These are phyloP conservation scores for Potorous gilbertii DNA, from an alignment of 2,797 vertebrate genomes.

Conservation along the genomic window DNA sequence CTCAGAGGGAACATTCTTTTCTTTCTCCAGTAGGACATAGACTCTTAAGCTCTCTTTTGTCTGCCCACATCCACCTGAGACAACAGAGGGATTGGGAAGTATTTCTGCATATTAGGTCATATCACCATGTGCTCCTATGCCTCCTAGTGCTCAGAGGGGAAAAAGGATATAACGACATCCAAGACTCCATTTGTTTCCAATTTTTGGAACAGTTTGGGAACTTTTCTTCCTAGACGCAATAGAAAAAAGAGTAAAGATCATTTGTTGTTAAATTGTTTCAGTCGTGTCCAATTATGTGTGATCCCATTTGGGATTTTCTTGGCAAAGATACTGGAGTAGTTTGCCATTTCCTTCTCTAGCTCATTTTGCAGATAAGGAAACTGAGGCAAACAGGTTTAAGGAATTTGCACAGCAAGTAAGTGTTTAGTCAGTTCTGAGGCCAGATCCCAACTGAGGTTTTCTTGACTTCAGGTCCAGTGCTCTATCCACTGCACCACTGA, in stretches of 20 bases:
- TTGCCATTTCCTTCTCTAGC: not conserved
- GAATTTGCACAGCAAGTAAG: not conserved
- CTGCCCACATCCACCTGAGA: not conserved
- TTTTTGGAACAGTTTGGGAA: not conserved
- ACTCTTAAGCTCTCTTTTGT: not conserved
- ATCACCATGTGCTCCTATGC: not conserved
- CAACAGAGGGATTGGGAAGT: not conserved
- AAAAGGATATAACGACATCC: not conserved
- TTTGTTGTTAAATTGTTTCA: not conserved
- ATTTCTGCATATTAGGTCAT: not conserved
- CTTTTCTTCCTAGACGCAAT: not conserved
- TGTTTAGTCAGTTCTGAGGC: not conserved
- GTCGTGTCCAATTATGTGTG: not conserved
- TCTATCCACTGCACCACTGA: not conserved
- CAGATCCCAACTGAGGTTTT: not conserved
- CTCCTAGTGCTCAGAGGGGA: not conserved
- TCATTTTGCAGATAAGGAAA: not conserved
- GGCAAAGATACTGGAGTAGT: not conserved
- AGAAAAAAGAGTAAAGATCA: not conserved
- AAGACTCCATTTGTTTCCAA: not conserved
- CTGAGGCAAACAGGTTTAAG: not conserved
- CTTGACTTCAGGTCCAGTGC: not conserved
- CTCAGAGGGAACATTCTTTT: not conserved
- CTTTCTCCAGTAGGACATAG: not conserved
- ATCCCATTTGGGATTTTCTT: not conserved